These are phyloP conservation scores for Pseudoips prasinana DNA, from an alignment of 2,888 invertebrate genomes.

Conservation along the genomic window DNA sequence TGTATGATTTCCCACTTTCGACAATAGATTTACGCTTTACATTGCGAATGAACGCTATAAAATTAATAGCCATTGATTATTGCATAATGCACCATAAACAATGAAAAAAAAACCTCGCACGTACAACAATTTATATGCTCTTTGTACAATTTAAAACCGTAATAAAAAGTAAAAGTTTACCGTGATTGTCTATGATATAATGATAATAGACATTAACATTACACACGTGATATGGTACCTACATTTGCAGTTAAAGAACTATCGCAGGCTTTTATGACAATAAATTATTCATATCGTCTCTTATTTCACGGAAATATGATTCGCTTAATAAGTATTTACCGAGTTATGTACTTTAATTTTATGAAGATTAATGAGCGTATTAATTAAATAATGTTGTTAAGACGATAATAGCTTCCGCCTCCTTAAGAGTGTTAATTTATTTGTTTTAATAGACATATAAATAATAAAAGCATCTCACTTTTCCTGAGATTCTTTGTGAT, in stretches of 20 bases:
- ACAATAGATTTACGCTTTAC: too few species aligned
- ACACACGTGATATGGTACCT: constrained; percentile 17
- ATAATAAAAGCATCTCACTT: too few species aligned
- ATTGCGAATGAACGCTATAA: too few species aligned
- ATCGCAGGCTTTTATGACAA: constrained; percentile 8
- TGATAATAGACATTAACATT: constrained; percentile 34
- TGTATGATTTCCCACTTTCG: too few species aligned
- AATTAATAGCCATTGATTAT: too few species aligned
- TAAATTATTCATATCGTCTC: not conserved
- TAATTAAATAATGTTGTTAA: not conserved
- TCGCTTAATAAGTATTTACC: constrained; percentile 1
- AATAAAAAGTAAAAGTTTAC: constrained; percentile 47
- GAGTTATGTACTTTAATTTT: not conserved
- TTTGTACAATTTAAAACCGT: constrained; percentile 2
- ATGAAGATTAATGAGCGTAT: not conserved
- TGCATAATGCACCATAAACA: too few species aligned
- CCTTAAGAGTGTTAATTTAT: not conserved
- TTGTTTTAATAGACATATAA: not conserved
- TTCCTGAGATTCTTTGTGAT: too few species aligned
- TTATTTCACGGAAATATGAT: constrained; percentile 10
- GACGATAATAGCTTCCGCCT: constrained; percentile 6
- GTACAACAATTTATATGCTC: too few species aligned
- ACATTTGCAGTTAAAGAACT: constrained; percentile 7
- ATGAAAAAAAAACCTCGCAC: too few species aligned
- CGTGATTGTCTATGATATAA: constrained; percentile 40